Base-by-base conservation (phyloP, 1,140 invertebrate species). In the Elymnias hypermnestra region DNA sequence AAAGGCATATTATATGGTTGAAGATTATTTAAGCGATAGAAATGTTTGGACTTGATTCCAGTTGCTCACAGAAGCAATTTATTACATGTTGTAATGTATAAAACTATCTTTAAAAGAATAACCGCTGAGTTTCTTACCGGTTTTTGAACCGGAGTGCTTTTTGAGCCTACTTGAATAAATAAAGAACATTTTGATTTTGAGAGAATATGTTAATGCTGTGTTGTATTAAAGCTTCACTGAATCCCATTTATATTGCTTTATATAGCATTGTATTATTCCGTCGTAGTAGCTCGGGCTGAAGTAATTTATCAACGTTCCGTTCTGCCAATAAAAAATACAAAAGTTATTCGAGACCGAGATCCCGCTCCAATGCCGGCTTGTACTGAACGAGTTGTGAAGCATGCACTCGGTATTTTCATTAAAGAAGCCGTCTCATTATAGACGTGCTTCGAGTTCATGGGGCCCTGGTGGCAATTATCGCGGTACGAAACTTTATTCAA, bases 391-490 rank as follows among this genome's bases (percentile, higher is more conserved):
- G 57, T 44, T 55, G 50, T 50, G 54, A 44, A 54, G 55, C 56
- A 65, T 69, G 66, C 62, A 49, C 66, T 65, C 57, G 69, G 73
- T 68, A 79, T 83, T 79, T 77, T 73, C 75, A 83, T 76, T 79
- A 83, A 77, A 82, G 75, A 75, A 75, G 67, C 74, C 72, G 73
- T 76, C 73, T 79, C 75, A 79, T 79, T 83, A 78, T 70, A 75
- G 74, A 74, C 73, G 66, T 64, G 72, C 66, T 62, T 49, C 54
- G 60, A 61, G 67, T 66, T 67, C 51, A 53, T 53, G 57, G 58
- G 54, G 57, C 62, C 52, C 64, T 61, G 66, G 54, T 72, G 68
- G 72, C 74, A 79, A 83, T 83, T 83, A 79, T 69, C 65, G 63
- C 63, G 58, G 59, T 66, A 69, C 70, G 64, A 72, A 78, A 82